phyloP scores from a whole-genome alignment of 1,140 invertebrate species.

The Hyposmocoma kahamanoa region DNA sequence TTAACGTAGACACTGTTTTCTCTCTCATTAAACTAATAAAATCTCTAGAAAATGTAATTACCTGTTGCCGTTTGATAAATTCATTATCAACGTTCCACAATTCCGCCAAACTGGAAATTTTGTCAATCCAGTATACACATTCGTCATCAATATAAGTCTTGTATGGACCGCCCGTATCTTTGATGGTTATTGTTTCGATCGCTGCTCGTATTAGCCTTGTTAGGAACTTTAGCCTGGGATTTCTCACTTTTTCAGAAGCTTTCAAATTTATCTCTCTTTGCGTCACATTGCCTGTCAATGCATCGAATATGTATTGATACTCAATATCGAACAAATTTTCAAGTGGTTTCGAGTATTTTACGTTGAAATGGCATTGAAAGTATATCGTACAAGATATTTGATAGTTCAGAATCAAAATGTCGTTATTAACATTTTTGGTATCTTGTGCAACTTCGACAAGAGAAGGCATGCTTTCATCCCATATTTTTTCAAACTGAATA shows the following conservation, averaged over 20 bases:
- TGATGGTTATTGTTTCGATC: slow-evolving; percentile 75
- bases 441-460: slow-evolving; percentile 85
- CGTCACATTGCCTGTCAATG: slow-evolving; percentile 42
- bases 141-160: slow-evolving; percentile 72
- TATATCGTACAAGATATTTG: slow-evolving; percentile 84
- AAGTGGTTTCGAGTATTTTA: slow-evolving; percentile 84
- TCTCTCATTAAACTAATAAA: background rate
- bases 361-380: slow-evolving; percentile 84
- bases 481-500: slow-evolving; percentile 80
- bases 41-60: slow-evolving; percentile 21
- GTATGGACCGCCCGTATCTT: slow-evolving; percentile 39
- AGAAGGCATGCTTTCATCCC: slow-evolving; percentile 79
- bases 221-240: slow-evolving; percentile 77
- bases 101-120: slow-evolving; percentile 81
- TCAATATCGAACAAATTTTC: slow-evolving; percentile 83
- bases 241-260: slow-evolving; percentile 64
- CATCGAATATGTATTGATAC: slow-evolving; percentile 55
- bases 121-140: slow-evolving; percentile 80
- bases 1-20: too few relatives aligned
- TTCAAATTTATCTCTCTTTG: slow-evolving; percentile 42
- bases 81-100: slow-evolving; percentile 88
- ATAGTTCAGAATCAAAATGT: slow-evolving; percentile 85
- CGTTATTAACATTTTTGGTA: slow-evolving; percentile 82
- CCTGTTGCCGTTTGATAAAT: slow-evolving; percentile 83
- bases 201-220: slow-evolving; percentile 78